Base-by-base conservation (phyloP, 2,888 invertebrate genomes). In the Pegoplata infirma region DNA sequence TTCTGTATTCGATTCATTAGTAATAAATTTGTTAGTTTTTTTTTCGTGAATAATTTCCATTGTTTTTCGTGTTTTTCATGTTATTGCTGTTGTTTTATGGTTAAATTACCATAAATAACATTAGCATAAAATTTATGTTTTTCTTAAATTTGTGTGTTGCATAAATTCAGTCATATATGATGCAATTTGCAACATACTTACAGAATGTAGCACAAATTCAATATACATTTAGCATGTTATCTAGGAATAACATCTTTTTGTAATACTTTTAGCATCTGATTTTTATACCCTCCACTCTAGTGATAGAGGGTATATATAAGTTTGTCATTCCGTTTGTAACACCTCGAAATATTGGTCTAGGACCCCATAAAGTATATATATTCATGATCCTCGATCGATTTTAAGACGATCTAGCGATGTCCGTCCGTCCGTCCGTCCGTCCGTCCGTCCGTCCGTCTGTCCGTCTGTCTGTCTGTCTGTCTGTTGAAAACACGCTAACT, bases 81-180 rank as follows among this genome's bases (percentile, higher is more conserved):
- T 58, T 58, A 56, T 25, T 40, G 10, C 7, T 46, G 55, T 64
- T 53, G 40, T 61, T 61, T n/a, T 71, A 66, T 61, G 32, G 71
- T 63, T 36, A 75, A 67, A 79, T 79, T 71, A 75, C 79, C 75
- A 79, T 75, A 75, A 75, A 58, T 5, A 32, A 23, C 61, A 78
- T 78, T 66, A 78, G 69, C 74, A 76, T 66, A 47, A 64, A 64
- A 40, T 64, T 66, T 61, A 61, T 67, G 61, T 68, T 49, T 59
- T 25, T 40, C 21, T 59, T n/a, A 64, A 56, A 56, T 64, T 58
- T 59, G 10, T 59, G 10, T 40, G 46, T 59, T 78, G 59, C 69
- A 79, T 47, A 53, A 32, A 66, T 23, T 28, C 76, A 66, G 46
- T 28, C 10, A 46, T 64, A n/a, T n/a, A 78, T 78, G 73, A 78